phyloP scores from a whole-genome alignment of 2,113 vertebrate genomes.

The Zosterops pallidus region DNA sequence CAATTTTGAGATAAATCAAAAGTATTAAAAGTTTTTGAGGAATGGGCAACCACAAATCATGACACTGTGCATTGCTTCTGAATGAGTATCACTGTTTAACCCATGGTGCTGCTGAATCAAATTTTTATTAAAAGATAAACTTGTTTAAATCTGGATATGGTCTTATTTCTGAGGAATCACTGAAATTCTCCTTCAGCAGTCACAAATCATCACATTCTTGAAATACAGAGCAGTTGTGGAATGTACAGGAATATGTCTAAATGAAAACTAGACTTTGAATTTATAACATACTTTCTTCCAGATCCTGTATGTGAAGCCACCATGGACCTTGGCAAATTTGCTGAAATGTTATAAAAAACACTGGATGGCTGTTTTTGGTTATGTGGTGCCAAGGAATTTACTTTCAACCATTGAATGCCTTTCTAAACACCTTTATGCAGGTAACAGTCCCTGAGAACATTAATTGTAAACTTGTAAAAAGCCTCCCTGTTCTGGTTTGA shows the following conservation, averaged over 20 bases:
- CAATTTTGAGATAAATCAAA: background rate
- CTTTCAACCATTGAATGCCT: slow-evolving; percentile 77
- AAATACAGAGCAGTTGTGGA: background rate
- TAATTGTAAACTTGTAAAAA: background rate
- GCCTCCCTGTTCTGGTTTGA: background rate
- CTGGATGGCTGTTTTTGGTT: slow-evolving; percentile 92
- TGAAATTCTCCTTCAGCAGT: background rate
- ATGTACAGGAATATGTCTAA: background rate
- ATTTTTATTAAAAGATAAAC: background rate
- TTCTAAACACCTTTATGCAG: slow-evolving; percentile 76
- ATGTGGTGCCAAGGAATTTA: slow-evolving; percentile 77
- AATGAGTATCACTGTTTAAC: background rate
- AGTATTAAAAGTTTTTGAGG: background rate
- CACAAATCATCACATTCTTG: background rate
- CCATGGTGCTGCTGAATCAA: background rate
- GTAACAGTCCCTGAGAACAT: slow-evolving; percentile 60
- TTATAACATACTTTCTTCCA: slow-evolving; percentile 23
- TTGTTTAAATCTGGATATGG: background rate
- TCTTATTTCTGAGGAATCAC: background rate
- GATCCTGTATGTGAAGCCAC: slow-evolving; percentile 89
- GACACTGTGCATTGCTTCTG: background rate
- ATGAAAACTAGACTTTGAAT: background rate
- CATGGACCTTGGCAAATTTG: slow-evolving; percentile 84
- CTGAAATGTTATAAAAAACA: slow-evolving; percentile 89
- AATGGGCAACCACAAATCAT: background rate